Conservation (phyloP, 1,140 invertebrate genomes). For the Cyrtorhinus lividipennis region DNA sequence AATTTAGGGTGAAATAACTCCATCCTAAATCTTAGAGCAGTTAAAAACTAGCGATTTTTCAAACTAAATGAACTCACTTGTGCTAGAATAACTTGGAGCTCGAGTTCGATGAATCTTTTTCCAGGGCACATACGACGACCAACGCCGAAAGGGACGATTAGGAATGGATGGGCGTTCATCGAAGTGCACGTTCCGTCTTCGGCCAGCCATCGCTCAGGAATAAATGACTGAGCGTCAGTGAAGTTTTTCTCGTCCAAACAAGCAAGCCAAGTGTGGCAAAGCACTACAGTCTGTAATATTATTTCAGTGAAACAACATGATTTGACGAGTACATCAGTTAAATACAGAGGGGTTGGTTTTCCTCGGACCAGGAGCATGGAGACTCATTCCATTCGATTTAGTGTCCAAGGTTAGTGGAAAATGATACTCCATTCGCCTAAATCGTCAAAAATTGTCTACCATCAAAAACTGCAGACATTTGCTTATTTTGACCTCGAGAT, state of each 20-base stretch:
- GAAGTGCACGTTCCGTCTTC: conserved; percentile 31
- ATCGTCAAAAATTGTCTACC: too few species aligned
- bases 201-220: conserved; percentile 68
- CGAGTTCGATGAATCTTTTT: conserved; percentile 64
- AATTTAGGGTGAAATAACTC: not conserved
- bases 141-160: conserved; percentile 75
- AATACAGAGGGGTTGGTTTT: too few species aligned
- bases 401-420: too few species aligned
- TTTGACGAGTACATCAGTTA: too few species aligned
- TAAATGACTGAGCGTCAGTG: conserved; percentile 51
- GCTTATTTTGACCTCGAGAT: too few species aligned
- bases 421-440: too few species aligned
- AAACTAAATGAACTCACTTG: conserved; percentile 36
- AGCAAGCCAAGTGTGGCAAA: conserved; percentile 71
- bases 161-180: conserved; percentile 32
- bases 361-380: too few species aligned
- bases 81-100: conserved; percentile 54
- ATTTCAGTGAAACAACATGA: too few species aligned
- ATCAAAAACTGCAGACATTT: conserved; percentile 13
- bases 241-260: conserved; percentile 66
- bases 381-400: too few species aligned
- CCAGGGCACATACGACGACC: conserved; percentile 69
- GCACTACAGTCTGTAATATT: conserved; percentile 58
- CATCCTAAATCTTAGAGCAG: not conserved
- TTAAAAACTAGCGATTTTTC: not conserved